A percentile compares a stretch with the other conserved stretches of the same genome.
Conservation (phyloP, 37 sponge, comb jelly and placozoan genomes). For the Spongia lamella region DNA sequence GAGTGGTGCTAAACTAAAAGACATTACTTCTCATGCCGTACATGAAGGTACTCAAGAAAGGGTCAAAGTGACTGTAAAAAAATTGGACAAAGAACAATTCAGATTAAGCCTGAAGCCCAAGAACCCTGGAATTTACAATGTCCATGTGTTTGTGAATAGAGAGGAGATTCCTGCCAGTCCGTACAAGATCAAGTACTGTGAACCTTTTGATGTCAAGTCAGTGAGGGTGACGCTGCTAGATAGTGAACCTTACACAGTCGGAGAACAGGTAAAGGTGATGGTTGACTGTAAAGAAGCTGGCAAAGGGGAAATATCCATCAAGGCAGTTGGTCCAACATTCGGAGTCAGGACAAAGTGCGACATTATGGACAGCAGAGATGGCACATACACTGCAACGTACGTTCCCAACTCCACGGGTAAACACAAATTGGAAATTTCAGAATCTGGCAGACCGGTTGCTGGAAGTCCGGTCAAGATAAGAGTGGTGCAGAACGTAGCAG, state of each 20-base stretch:
- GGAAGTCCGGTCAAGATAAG: constrained; percentile 37
- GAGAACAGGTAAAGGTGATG: constrained; percentile 27
- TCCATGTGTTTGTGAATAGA: constrained; percentile 43
- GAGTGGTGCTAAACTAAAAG: constrained; percentile 31
- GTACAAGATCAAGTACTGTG: constrained; percentile 17
- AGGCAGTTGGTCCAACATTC: background rate
- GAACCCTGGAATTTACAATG: constrained; percentile 51
- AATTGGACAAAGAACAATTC: constrained; percentile 47
- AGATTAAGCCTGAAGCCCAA: constrained; percentile 54
- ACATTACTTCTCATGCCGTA: constrained; percentile 52
- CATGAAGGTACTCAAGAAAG: constrained; percentile 43
- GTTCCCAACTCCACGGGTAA: constrained; percentile 39
- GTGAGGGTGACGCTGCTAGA: constrained; percentile 28
- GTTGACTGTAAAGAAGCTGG: constrained; percentile 60
- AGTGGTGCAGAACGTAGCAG: constrained; percentile 20
- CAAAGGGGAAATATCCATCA: constrained; percentile 34
- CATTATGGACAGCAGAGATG: constrained; percentile 34
- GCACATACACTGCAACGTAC: constrained; percentile 40
- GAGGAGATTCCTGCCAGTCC: constrained; percentile 52
- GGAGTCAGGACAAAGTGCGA: no score
- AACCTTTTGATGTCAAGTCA: constrained; percentile 35
- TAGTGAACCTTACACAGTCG: constrained; percentile 23
- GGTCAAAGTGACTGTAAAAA: constrained; percentile 60
- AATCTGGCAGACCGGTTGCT: constrained; percentile 50
- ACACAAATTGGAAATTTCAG: constrained; percentile 51